Evolutionary conservation across 2,888 invertebrate genomes (phyloP).

Genomic region (Cyclophora albipunctata): DNA sequence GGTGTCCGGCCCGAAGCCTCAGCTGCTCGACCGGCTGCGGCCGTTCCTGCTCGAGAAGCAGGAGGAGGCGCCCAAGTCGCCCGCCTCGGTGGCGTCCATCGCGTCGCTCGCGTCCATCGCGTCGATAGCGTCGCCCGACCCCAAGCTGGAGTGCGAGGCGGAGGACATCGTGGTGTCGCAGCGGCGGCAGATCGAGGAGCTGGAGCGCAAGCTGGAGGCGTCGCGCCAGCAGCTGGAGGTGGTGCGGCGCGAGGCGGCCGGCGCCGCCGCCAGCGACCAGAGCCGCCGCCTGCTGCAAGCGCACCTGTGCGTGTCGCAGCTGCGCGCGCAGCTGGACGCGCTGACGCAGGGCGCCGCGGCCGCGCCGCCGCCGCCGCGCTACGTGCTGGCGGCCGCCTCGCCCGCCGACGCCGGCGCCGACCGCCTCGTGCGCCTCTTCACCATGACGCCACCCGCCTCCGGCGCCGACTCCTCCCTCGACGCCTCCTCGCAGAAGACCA

Average conservation of each 20-base stretch:
- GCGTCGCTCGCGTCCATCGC: constrained; percentile 43
- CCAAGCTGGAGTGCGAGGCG: constrained; percentile 49
- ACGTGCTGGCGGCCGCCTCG: constrained; percentile 59
- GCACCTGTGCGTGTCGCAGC: constrained; percentile 66
- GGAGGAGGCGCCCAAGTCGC: constrained; percentile 64
- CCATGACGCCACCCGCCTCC: constrained; percentile 63
- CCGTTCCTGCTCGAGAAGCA: constrained; percentile 77
- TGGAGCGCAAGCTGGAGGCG: constrained; percentile 86
- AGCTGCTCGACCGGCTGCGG: constrained; percentile 92
- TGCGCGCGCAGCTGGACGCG: constrained; percentile 79
- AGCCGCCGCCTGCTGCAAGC: constrained; percentile 77
- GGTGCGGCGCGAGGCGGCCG: constrained; percentile 76
- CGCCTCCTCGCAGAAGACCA: constrained; percentile 33
- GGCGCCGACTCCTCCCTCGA: constrained; percentile 32
- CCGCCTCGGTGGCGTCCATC: constrained; percentile 47
- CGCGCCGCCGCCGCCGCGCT: constrained; percentile 40
- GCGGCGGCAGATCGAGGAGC: constrained; percentile 87
- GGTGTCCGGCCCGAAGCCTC: constrained; percentile 97
- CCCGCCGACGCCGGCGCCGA: constrained; percentile 27
- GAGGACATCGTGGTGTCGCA: constrained; percentile 90
- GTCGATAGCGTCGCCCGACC: constrained; percentile 41
- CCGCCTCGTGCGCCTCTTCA: constrained; percentile 50
- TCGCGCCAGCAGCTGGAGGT: constrained; percentile 86
- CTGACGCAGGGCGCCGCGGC: constrained; percentile 65
- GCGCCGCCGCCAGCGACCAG: constrained; percentile 64